Evolutionary conservation across 1,140 invertebrate genomes (phyloP), one percentile per base, ranked within the genome.

Genomic region (Rhyzopertha dominica): DNA sequence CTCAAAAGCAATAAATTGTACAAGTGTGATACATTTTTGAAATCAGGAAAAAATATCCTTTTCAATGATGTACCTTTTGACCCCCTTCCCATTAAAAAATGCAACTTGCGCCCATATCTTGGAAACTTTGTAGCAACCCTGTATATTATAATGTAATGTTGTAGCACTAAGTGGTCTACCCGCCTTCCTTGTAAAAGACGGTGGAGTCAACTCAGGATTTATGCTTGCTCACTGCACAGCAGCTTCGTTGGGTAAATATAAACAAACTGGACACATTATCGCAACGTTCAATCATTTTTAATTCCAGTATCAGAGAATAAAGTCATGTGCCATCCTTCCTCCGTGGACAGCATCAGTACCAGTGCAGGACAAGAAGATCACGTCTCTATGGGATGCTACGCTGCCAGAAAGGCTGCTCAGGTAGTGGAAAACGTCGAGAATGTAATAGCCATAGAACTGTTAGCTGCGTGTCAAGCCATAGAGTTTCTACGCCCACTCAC

Each of bases 331-430:
- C 84, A 86, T 66, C 84, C 84, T 7, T 74, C 82, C 4, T 82
- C 80, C 10, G 80, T 84, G 7, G 84, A 85, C 62, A 83, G 79
- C 17, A 62, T 87, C 35, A 79, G 80, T 36, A 86, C 84, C 0
- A 83, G 80, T 59, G 84, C 81, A 10, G 82, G 80, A 18, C 82
- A 81, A n/a, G 84, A 86, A 66, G 84, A 86, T 66, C 84, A 86
- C 61, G 84, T 86, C 20, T 80, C 78, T 0, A 86, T 86, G 84
- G 84, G 84, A 19, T 83, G 81, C 4, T 86, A 81, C 62, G 66
- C 83, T 0, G 84, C 84, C 0, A 63, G 84, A 36, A 86, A 86
- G 66, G 74, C 76, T 19, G 64, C 70, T 34, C 60, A 68, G 59
- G 65, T 83, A n/a, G 73, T 84, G 5, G 77, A 81, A 57, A 80